Evolutionary conservation across 2,797 vertebrate genomes (phyloP).

Genomic region (Phylloscopus collybita): DNA sequence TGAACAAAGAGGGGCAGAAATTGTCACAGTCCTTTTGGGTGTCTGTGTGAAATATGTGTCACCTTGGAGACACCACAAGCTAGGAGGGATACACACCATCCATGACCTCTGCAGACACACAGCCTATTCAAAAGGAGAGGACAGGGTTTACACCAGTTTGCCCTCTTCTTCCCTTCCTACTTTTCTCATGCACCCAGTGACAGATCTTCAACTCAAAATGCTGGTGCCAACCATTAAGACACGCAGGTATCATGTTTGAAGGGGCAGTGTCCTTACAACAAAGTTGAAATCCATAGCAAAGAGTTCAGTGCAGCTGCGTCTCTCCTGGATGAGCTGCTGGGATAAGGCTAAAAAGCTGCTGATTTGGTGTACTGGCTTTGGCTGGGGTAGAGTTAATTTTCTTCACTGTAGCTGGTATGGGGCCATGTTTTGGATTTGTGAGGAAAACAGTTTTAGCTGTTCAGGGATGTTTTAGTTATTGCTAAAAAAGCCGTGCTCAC

Average conservation of each 20-base stretch:
- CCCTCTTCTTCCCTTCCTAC: not conserved
- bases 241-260: fast-evolving
- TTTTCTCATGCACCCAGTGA: not conserved
- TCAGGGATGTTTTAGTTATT: not conserved
- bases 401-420: not conserved
- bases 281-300: not conserved
- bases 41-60: fast-evolving
- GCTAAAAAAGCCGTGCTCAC: not conserved
- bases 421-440: not conserved
- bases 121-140: fast-evolving
- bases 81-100: not conserved
- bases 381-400: not conserved
- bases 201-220: not conserved
- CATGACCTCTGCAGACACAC: not conserved
- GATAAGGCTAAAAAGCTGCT: not conserved
- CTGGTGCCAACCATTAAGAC: not conserved
- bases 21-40: not conserved
- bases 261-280: not conserved
- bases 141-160: not conserved
- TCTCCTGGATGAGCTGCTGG: not conserved
- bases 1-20: not conserved
- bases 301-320: not conserved
- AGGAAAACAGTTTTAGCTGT: not conserved
- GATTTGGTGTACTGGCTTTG: not conserved
- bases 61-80: not conserved